Conservation (phyloP, 2,797 vertebrate species). For the Anguilla marmorata region DNA sequence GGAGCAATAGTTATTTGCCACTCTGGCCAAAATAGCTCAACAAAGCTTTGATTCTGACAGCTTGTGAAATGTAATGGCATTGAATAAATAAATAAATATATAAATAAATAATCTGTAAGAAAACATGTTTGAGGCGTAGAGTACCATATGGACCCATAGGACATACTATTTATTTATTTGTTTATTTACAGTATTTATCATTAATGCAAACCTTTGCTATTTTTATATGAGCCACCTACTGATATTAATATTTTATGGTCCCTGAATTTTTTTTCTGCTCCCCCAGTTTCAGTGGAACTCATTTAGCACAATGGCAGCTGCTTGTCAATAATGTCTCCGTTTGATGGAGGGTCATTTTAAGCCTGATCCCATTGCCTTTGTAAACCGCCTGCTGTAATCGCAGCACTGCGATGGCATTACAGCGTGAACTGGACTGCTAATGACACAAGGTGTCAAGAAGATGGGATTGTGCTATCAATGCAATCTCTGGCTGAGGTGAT, state of each 20-base stretch:
- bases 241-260: slow-evolving; percentile 27
- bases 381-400: slow-evolving; percentile 32
- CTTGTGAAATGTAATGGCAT: slow-evolving; percentile 24
- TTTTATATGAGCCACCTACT: background rate
- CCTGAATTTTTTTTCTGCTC: slow-evolving; percentile 3
- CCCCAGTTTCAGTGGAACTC: slow-evolving; percentile 14
- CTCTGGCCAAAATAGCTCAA: background rate
- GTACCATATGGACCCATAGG: background rate
- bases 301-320: background rate
- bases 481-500: slow-evolving; percentile 32
- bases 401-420: slow-evolving; percentile 22
- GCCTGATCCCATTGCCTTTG: slow-evolving; percentile 17
- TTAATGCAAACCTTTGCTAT: slow-evolving; percentile 19
- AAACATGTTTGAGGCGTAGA: slow-evolving; percentile 22
- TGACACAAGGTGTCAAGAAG: slow-evolving; percentile 36
- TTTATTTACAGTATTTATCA: slow-evolving; percentile 26
- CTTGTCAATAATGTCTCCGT: slow-evolving; percentile 21
- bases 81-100: background rate
- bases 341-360: slow-evolving; percentile 27
- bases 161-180: slow-evolving; percentile 22
- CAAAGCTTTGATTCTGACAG: slow-evolving; percentile 26
- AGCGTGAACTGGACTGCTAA: slow-evolving; percentile 32
- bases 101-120: slow-evolving; percentile 12
- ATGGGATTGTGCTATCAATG: slow-evolving; percentile 25
- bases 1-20: background rate